phyloP scores from a whole-genome alignment of 2,113 vertebrate species.

The Atractosteus spatula region DNA sequence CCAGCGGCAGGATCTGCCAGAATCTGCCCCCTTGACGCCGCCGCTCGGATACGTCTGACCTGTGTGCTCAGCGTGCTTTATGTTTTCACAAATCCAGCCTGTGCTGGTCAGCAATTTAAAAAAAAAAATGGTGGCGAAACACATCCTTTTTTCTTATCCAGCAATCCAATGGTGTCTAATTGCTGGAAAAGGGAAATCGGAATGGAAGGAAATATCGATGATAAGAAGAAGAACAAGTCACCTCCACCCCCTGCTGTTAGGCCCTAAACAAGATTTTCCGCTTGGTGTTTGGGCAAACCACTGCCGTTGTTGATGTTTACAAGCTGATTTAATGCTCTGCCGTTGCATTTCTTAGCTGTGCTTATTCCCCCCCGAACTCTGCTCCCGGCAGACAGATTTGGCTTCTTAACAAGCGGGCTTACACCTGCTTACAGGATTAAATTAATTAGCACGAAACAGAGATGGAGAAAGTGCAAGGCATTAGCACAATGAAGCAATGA shows the following conservation, averaged over 20 bases:
- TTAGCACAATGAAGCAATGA: conserved; percentile 58
- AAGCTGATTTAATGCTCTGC: conserved; percentile 41
- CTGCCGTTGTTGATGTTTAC: conserved; percentile 51
- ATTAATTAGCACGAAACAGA: conserved; percentile 75
- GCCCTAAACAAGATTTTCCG: conserved; percentile 58
- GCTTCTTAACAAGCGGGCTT: conserved; percentile 70
- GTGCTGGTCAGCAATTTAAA: conserved; percentile 35
- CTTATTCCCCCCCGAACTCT: conserved; percentile 36
- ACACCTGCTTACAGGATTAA: conserved; percentile 84
- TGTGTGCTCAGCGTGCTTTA: conserved; percentile 27
- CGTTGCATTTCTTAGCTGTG: conserved; percentile 46
- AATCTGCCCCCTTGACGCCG: conserved; percentile 53
- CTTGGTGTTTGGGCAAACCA: conserved; percentile 52
- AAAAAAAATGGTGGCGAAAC: conserved; percentile 52
- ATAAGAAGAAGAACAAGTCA: conserved; percentile 27
- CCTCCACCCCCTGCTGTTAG: conserved; percentile 40
- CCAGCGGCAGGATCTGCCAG: conserved; percentile 60
- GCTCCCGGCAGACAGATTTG: conserved; percentile 59
- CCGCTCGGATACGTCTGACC: conserved; percentile 47
- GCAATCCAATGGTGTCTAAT: conserved; percentile 40
- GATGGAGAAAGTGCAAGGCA: conserved; percentile 51
- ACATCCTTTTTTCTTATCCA: conserved; percentile 46
- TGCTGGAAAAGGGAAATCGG: conserved; percentile 32
- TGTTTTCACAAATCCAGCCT: background rate
- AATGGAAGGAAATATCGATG: conserved; percentile 49